phyloP scores from a whole-genome alignment of 2,113 vertebrate species.

The Odocoileus hemionus region DNA sequence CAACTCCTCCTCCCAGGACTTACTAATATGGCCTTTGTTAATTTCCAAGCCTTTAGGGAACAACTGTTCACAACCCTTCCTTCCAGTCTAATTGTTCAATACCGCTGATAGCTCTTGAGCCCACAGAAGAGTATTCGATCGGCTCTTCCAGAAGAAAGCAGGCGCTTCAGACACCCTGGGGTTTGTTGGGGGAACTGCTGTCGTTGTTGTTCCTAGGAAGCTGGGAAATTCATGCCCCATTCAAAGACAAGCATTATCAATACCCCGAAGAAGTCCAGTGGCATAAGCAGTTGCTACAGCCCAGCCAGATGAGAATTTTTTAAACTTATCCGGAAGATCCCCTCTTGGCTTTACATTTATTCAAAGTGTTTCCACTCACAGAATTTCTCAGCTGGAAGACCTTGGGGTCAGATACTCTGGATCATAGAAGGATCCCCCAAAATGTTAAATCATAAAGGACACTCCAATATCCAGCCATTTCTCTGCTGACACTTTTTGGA shows the following conservation, averaged over 20 bases:
- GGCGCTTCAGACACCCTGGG: slow-evolving; percentile 58
- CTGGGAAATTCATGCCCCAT: background rate
- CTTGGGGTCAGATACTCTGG: background rate
- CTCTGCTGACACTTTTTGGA: background rate
- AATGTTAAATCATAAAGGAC: background rate
- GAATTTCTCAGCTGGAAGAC: background rate
- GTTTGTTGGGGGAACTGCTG: background rate
- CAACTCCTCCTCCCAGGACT: background rate
- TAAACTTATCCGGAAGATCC: background rate
- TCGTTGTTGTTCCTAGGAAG: background rate
- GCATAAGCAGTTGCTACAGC: background rate
- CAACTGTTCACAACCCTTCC: slow-evolving; percentile 26
- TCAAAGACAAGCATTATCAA: background rate
- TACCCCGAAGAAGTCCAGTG: background rate
- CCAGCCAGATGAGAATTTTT: slow-evolving; percentile 3
- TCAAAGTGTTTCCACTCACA: background rate
- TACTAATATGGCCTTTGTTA: slow-evolving; percentile 65
- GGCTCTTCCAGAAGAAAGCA: slow-evolving; percentile 61
- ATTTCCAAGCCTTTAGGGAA: slow-evolving; percentile 29
- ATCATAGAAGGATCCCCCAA: background rate
- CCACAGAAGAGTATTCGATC: slow-evolving; percentile 61
- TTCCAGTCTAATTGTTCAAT: slow-evolving; percentile 73
- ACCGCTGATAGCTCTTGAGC: slow-evolving; percentile 64
- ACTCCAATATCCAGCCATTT: background rate
- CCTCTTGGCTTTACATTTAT: background rate